Conservation (phyloP, 2,888 invertebrate genomes). For the Cyaniris semiargus region DNA sequence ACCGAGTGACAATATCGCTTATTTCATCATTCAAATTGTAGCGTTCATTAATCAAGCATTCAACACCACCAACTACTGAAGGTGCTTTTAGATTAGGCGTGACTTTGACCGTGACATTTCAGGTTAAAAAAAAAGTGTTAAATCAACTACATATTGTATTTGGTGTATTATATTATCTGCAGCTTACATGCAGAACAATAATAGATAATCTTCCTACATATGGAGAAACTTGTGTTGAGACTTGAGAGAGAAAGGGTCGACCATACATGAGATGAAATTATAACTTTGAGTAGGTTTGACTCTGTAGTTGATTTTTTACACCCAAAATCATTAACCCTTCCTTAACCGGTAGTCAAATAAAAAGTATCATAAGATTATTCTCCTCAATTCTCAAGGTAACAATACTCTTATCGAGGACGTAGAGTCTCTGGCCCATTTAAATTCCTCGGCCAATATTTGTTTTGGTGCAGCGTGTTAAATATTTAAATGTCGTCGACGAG, state of each 20-base stretch:
- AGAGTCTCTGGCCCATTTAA: not conserved
- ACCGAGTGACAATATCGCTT: not conserved
- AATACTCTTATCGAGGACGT: not conserved
- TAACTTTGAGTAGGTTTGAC: too few relatives aligned
- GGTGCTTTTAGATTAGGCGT: not conserved
- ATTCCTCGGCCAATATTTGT: not conserved
- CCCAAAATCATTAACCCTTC: too few relatives aligned
- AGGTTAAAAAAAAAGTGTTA: too few relatives aligned
- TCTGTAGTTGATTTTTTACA: not conserved
- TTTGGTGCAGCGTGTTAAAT: constrained; percentile 15
- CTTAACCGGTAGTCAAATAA: not conserved
- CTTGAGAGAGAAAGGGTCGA: too few relatives aligned
- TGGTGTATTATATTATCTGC: too few relatives aligned
- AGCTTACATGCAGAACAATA: not conserved
- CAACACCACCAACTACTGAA: not conserved
- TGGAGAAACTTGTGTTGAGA: too few relatives aligned
- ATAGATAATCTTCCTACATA: too few relatives aligned
- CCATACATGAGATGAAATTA: too few relatives aligned
- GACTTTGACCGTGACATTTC: not conserved
- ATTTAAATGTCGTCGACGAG: not conserved
- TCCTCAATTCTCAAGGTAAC: not conserved
- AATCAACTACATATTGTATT: too few relatives aligned
- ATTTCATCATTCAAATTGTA: not conserved
- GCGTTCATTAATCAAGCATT: not conserved
- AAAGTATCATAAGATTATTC: not conserved